Percentiles rank a stretch among this genome's conserved stretches.
These are phyloP conservation scores for Oreotrochilus melanogaster DNA, from an alignment of 2,113 vertebrate species.

Conservation along the genomic window DNA sequence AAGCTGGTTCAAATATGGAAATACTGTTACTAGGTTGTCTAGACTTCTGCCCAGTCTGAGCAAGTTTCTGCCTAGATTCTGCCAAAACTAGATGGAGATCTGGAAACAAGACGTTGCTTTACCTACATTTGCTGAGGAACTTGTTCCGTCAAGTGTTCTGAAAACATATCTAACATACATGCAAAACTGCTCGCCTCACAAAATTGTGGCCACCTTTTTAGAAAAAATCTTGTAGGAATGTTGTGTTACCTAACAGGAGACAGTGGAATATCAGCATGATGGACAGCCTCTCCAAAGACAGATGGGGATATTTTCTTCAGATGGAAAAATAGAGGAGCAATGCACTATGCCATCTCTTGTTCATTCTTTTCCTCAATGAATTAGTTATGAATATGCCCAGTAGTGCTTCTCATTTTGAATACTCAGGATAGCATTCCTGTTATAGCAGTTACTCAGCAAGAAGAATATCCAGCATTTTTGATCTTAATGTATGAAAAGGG, in stretches of 20 bases:
- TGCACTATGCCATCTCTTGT: not conserved
- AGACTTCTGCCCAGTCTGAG: conserved; percentile 47
- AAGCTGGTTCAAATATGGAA: conserved; percentile 13
- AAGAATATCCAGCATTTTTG: not conserved
- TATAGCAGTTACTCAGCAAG: not conserved
- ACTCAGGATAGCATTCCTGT: not conserved
- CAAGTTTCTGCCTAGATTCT: conserved; percentile 38
- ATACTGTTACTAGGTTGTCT: conserved; percentile 26
- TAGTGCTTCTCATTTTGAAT: not conserved
- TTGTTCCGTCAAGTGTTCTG: conserved; percentile 21
- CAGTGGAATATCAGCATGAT: not conserved
- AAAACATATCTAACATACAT: not conserved
- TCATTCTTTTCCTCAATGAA: not conserved
- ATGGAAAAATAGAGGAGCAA: not conserved
- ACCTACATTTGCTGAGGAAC: conserved; percentile 33
- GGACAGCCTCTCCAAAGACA: not conserved
- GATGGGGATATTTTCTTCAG: not conserved
- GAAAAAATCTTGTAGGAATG: not conserved
- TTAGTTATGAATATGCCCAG: not conserved
- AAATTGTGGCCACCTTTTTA: not conserved
- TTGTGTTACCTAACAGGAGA: not conserved
- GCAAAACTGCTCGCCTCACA: conserved; percentile 8
- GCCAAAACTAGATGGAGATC: conserved; percentile 41
- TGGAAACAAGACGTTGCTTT: conserved; percentile 32
- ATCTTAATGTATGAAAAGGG: not conserved